These are phyloP conservation scores for Eunapius fragilis DNA, from an alignment of 37 sponge, comb jelly and placozoan species.

Conservation along the genomic window DNA sequence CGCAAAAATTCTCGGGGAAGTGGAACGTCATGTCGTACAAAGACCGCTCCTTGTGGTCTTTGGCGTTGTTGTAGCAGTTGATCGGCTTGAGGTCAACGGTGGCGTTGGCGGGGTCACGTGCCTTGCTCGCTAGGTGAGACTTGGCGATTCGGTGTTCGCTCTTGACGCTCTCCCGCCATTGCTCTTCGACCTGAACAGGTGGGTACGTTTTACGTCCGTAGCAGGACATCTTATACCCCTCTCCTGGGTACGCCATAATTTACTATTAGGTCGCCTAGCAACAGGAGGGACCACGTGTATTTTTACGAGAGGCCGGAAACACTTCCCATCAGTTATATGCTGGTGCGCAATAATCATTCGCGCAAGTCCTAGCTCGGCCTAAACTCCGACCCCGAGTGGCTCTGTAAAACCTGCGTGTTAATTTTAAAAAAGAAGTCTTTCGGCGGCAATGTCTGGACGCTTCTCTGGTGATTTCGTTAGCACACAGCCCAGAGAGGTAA, in stretches of 20 bases:
- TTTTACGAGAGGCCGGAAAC: background rate
- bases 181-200: conserved; percentile 79
- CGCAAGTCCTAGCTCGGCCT: too few species aligned
- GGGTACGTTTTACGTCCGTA: conserved; percentile 89
- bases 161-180: conserved; percentile 82
- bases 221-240: conserved; percentile 91
- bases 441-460: too few species aligned
- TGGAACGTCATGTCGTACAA: conserved; percentile 76
- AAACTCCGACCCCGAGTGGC: background rate
- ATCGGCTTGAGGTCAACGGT: background rate
- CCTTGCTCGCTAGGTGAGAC: conserved; percentile 9
- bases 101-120: background rate
- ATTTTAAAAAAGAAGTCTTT: too few species aligned
- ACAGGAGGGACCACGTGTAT: background rate
- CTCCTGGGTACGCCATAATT: conserved; percentile 89
- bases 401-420: background rate
- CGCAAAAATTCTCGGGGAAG: conserved; percentile 83
- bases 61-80: conserved; percentile 65
- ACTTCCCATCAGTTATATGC: background rate
- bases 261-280: background rate
- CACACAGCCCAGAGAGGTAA: background rate
- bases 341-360: too few species aligned
- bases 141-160: conserved; percentile 47
- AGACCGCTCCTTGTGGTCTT: conserved; percentile 1
- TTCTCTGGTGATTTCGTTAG: background rate